Conservation (phyloP, 2,797 vertebrate genomes). For the Huso huso region DNA sequence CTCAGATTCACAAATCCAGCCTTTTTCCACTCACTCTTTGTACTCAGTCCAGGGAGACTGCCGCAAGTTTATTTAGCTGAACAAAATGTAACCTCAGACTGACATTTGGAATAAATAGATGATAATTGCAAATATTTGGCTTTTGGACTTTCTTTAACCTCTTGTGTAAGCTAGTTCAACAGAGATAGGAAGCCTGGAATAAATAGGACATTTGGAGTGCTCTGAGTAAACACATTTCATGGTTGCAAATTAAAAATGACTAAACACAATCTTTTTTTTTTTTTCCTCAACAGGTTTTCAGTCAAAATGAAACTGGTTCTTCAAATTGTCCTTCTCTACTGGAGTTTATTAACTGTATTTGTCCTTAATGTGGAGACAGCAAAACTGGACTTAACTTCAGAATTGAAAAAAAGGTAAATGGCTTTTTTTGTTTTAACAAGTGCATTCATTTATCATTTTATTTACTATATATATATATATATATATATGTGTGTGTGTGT, state of each 20-base stretch:
- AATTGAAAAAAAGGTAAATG: constrained; percentile 82
- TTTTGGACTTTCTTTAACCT: constrained; percentile 51
- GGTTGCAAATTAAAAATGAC: constrained; percentile 26
- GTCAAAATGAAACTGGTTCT: constrained; percentile 76
- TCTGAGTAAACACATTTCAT: constrained; percentile 10
- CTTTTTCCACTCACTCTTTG: constrained; percentile 36
- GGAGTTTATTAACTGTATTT: constrained; percentile 67
- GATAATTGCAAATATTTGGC: constrained; percentile 54
- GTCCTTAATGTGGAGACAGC: constrained; percentile 67
- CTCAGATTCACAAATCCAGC: constrained; percentile 34
- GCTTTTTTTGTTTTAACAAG: not conserved
- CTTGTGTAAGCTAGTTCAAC: constrained; percentile 39
- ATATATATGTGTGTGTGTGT: too few relatives aligned
- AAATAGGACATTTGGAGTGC: constrained; percentile 17
- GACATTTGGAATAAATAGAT: constrained; percentile 63
- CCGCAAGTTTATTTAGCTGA: constrained; percentile 55
- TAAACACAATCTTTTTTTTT: constrained; percentile 26
- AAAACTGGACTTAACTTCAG: constrained; percentile 64
- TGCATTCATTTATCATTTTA: too few relatives aligned
- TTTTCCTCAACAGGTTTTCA: constrained; percentile 44
- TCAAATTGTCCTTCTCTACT: constrained; percentile 65
- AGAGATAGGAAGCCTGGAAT: constrained; percentile 17
- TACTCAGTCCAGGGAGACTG: constrained; percentile 46
- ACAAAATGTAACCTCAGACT: constrained; percentile 55
- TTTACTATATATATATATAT: too few relatives aligned